Percentiles rank a stretch among this genome's conserved stretches.
These are phyloP conservation scores for Monodelphis domestica DNA, from an alignment of 2,797 vertebrate genomes.

Conservation along the genomic window DNA sequence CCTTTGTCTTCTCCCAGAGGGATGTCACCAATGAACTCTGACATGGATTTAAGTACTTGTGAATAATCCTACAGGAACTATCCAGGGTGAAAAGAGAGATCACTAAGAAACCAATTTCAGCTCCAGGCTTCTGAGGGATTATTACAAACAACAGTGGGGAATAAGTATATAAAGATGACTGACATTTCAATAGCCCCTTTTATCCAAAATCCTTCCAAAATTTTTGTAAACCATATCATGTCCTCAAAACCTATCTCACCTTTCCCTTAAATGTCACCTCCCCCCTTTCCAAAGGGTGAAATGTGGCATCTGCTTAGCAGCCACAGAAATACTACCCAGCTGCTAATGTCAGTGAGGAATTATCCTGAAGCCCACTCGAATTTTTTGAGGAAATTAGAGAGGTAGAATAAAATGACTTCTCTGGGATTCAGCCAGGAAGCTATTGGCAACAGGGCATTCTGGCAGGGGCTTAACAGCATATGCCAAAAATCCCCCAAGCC, in stretches of 20 bases:
- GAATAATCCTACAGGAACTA: conserved; percentile 11
- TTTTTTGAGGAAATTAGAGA: not conserved
- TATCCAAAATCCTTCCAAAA: conserved; percentile 16
- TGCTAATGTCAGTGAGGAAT: not conserved
- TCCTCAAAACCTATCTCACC: not conserved
- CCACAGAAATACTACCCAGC: not conserved
- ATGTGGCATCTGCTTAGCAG: not conserved
- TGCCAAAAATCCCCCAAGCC: not conserved
- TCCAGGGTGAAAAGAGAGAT: not conserved
- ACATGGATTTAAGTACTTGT: not conserved
- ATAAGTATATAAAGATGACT: not conserved
- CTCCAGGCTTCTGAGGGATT: not conserved
- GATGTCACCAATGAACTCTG: not conserved
- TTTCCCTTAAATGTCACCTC: not conserved
- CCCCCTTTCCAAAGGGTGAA: not conserved
- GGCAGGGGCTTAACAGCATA: not conserved
- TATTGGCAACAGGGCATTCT: not conserved
- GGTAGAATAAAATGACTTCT: accelerated
- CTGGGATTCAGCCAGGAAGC: not conserved
- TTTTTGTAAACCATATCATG: not conserved
- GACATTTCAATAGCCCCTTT: not conserved
- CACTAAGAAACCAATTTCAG: conserved; percentile 8
- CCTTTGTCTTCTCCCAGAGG: not conserved
- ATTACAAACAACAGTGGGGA: not conserved
- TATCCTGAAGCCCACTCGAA: not conserved